Percentiles rank a stretch among this genome's conserved stretches.
Conservation (phyloP, 2,888 invertebrate species). For the Myopa tessellatipennis region DNA sequence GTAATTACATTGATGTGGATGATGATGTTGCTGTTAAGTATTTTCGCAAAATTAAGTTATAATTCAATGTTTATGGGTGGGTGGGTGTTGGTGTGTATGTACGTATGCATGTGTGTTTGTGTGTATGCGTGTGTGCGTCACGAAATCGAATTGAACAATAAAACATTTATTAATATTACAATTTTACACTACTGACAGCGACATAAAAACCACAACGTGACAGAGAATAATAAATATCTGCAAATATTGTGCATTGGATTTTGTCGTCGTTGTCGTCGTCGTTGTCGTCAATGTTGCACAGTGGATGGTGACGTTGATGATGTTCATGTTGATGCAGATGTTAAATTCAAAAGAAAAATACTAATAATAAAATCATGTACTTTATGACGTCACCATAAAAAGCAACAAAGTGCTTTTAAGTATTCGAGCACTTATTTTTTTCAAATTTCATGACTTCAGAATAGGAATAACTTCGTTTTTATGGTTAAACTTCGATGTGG, state of each 20-base stretch:
- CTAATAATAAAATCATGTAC: background rate
- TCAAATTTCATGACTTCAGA: background rate
- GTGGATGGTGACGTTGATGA: background rate
- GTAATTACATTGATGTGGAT: background rate
- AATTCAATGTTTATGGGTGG: background rate
- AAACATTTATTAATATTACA: constrained; percentile 10
- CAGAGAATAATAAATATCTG: constrained; percentile 25
- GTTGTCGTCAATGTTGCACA: constrained; percentile 3
- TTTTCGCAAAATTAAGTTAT: background rate
- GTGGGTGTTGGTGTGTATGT: background rate
- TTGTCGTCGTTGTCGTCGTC: constrained; percentile 1
- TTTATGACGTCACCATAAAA: background rate
- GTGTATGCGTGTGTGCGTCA: background rate
- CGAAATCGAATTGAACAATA: constrained; percentile 6
- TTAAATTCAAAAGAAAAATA: background rate
- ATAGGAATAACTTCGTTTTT: background rate
- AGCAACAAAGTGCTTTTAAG: background rate
- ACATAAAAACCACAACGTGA: constrained; percentile 14
- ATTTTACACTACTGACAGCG: constrained; percentile 26
- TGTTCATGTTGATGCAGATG: background rate
- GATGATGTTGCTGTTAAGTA: background rate
- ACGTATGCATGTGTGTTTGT: background rate
- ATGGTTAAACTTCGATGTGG: too few species aligned
- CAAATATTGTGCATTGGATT: background rate
- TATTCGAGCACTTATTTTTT: background rate